Conservation (phyloP, 2,797 vertebrate species). For the Pipistrellus pipistrellus region DNA sequence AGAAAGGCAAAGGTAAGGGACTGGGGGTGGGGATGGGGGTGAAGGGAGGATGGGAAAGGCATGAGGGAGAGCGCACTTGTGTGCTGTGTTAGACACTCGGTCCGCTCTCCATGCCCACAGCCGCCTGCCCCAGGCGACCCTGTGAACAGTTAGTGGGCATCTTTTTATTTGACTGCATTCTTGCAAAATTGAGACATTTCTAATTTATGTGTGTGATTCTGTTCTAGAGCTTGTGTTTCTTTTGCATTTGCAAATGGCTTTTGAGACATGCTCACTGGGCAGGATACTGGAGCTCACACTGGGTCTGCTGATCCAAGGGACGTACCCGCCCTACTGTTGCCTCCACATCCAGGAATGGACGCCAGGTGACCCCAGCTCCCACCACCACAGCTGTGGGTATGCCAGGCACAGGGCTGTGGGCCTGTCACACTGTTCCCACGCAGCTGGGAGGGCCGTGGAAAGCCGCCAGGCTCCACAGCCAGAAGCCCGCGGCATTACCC, state of each 20-base stretch:
- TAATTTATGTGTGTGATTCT: not conserved
- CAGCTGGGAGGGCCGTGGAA: not conserved
- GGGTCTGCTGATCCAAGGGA: not conserved
- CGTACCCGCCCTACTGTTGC: not conserved
- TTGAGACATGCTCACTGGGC: not conserved
- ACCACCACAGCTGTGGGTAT: not conserved
- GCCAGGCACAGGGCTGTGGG: not conserved
- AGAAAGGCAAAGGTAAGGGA: not conserved
- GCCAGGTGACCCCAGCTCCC: not conserved
- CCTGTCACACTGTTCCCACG: not conserved
- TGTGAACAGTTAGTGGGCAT: not conserved
- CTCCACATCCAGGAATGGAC: not conserved
- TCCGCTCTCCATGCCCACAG: not conserved
- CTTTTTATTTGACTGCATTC: not conserved
- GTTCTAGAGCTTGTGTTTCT: not conserved
- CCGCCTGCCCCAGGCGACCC: no score
- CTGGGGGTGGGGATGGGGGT: not conserved
- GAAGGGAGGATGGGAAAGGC: not conserved
- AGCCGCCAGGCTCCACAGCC: not conserved
- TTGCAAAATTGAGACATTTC: not conserved
- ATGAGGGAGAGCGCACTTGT: not conserved
- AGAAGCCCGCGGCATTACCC: not conserved
- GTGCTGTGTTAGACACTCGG: not conserved
- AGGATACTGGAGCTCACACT: not conserved
- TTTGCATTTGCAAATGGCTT: not conserved